These are phyloP conservation scores for Nestor notabilis DNA, from an alignment of 2,113 vertebrate genomes.

Conservation along the genomic window DNA sequence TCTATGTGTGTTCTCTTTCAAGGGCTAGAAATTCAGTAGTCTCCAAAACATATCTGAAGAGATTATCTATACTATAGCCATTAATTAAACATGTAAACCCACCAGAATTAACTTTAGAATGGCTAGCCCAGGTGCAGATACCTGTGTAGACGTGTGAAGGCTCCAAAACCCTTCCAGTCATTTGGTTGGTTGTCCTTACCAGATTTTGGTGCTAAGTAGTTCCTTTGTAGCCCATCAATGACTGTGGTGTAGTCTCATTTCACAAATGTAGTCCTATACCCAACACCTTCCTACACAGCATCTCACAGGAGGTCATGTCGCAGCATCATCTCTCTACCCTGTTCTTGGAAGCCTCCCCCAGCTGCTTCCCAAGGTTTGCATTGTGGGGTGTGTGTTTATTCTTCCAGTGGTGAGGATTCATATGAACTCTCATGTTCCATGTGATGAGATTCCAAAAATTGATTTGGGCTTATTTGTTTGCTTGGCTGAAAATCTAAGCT, in stretches of 20 bases:
- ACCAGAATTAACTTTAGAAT: not conserved
- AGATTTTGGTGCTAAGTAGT: not conserved
- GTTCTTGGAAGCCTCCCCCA: not conserved
- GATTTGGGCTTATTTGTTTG: not conserved
- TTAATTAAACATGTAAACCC: not conserved
- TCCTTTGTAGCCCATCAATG: accelerated
- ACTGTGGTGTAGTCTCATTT: not conserved
- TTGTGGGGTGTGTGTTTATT: not conserved
- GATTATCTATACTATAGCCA: not conserved
- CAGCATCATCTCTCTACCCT: not conserved
- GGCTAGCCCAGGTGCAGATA: not conserved
- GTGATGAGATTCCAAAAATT: not conserved
- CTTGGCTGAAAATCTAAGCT: not conserved
- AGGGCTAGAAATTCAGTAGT: not conserved
- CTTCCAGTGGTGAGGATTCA: not conserved
- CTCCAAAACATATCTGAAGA: not conserved
- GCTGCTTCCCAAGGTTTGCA: not conserved
- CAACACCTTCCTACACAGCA: not conserved
- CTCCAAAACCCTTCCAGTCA: not conserved
- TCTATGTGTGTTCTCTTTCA: not conserved
- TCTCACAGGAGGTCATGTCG: not conserved
- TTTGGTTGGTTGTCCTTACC: not conserved
- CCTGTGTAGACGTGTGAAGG: not conserved
- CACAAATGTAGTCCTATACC: not conserved
- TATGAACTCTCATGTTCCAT: not conserved